A percentile compares a stretch with the other conserved stretches of the same genome.
phyloP scores from a whole-genome alignment of 2,888 invertebrate genomes.

The Polyploca ridens region DNA sequence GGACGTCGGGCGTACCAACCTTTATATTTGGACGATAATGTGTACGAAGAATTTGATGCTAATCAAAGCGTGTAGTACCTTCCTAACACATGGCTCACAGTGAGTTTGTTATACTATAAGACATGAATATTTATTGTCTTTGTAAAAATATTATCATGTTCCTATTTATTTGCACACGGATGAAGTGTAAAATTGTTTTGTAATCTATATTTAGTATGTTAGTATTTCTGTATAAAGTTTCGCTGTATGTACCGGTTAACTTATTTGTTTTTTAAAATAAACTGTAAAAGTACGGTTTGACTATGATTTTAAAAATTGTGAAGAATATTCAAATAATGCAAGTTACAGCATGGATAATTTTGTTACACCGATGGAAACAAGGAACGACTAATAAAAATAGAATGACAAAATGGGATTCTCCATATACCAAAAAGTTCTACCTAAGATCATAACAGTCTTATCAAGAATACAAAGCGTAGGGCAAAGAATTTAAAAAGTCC shows the following conservation, averaged over 20 bases:
- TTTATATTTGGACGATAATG: slow-evolving; percentile 40
- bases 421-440: no score
- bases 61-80: not conserved
- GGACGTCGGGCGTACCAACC: slow-evolving; percentile 40
- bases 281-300: not conserved
- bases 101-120: not conserved
- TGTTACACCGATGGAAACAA: no score
- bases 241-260: not conserved
- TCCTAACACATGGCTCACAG: not conserved
- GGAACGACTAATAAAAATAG: no score
- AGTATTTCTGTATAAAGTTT: slow-evolving; percentile 3
- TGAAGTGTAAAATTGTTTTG: not conserved
- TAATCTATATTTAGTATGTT: not conserved
- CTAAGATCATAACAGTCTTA: no score
- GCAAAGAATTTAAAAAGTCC: no score
- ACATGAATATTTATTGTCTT: not conserved
- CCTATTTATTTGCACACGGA: not conserved
- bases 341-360: no score
- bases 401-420: no score
- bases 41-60: slow-evolving; percentile 26
- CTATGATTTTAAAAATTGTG: not conserved
- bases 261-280: not conserved
- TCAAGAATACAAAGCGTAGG: no score
- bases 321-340: no score
- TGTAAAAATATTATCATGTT: not conserved